phyloP scores from a whole-genome alignment of 2,113 vertebrate species.

The Eidolon helvum region DNA sequence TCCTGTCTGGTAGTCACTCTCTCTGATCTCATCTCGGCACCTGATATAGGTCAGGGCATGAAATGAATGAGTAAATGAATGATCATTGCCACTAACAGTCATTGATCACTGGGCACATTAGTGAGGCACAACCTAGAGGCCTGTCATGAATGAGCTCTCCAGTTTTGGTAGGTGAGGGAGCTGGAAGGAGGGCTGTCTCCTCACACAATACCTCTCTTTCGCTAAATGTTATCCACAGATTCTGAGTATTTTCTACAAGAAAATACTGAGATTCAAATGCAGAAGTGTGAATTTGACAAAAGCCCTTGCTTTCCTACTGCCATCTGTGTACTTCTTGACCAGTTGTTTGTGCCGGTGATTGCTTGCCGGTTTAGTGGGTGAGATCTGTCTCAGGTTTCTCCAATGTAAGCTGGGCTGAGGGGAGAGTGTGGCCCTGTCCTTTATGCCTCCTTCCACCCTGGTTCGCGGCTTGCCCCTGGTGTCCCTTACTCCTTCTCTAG shows the following conservation, averaged over 20 bases:
- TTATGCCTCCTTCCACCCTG: not conserved
- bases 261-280: not conserved
- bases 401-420: not conserved
- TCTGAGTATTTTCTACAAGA: not conserved
- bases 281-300: not conserved
- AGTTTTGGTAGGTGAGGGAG: not conserved
- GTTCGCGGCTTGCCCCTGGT: not conserved
- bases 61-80: not conserved
- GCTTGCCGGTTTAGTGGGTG: not conserved
- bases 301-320: not conserved
- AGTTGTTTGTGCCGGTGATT: not conserved
- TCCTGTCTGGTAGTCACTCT: not conserved
- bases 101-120: not conserved
- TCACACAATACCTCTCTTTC: not conserved
- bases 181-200: not conserved
- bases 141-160: not conserved
- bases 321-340: not conserved
- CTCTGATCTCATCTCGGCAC: not conserved
- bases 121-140: not conserved
- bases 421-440: not conserved
- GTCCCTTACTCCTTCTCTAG: not conserved
- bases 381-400: not conserved
- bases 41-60: not conserved
- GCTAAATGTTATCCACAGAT: not conserved
- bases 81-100: not conserved